Percentiles rank a stretch among this genome's conserved stretches.
phyloP scores from a whole-genome alignment of 1,140 invertebrate species.

The Ostrea denselamellosa region DNA sequence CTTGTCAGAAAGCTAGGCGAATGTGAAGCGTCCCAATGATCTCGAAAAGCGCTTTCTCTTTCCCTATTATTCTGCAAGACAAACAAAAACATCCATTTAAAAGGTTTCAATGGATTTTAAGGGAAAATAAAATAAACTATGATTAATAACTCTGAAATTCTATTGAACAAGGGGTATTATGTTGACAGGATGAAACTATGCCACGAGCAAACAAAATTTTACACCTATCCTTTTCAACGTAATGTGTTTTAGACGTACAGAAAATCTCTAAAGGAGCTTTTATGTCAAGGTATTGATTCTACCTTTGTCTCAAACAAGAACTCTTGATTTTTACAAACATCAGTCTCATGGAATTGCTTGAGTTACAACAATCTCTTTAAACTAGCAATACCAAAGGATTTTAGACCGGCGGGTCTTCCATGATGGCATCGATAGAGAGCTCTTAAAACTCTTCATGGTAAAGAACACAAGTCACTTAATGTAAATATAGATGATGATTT shows the following conservation, averaged over 20 bases:
- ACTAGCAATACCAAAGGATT: neutral
- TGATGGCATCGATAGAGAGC: too few relatives aligned
- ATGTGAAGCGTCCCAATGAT: constrained; percentile 23
- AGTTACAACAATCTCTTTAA: neutral
- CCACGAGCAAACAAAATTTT: neutral
- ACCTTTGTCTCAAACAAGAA: neutral
- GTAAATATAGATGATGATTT: too few relatives aligned
- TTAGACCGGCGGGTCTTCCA: too few relatives aligned
- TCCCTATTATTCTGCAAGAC: neutral
- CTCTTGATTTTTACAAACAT: constrained; percentile 17
- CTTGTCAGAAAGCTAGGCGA: neutral
- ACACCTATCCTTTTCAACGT: neutral
- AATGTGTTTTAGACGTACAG: constrained; percentile 7
- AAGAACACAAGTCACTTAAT: too few relatives aligned
- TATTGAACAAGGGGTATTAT: neutral
- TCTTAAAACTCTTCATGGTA: too few relatives aligned
- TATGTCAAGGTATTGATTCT: neutral
- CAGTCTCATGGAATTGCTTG: neutral
- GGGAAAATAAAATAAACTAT: constrained; percentile 39
- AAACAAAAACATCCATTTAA: constrained; percentile 20
- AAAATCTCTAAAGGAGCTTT: constrained; percentile 7
- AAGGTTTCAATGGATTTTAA: constrained; percentile 33
- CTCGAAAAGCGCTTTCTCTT: constrained; percentile 12
- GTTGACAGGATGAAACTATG: neutral
- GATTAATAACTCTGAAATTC: constrained; percentile 19